Conservation (phyloP, 2,113 vertebrate species). For the Pelobates fuscus region DNA sequence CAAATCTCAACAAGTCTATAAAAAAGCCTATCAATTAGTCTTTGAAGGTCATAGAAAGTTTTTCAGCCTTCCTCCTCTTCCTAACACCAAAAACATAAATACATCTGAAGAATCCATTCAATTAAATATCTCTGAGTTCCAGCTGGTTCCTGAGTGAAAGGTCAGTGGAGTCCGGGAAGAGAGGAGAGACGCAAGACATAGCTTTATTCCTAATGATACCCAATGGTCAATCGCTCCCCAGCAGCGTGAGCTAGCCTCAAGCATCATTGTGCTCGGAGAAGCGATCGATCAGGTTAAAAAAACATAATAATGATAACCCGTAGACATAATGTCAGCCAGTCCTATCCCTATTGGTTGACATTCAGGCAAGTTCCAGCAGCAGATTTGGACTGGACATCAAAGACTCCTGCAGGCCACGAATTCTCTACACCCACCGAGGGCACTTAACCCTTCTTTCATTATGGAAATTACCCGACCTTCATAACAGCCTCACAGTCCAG, state of each 20-base stretch:
- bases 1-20: constrained; percentile 72
- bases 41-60: constrained; percentile 85
- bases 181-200: constrained; percentile 56
- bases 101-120: constrained; percentile 91
- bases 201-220: constrained; percentile 87
- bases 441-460: constrained; percentile 66
- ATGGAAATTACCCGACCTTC: constrained; percentile 67
- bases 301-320: constrained; percentile 91
- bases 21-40: constrained; percentile 84
- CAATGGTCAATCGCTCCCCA: constrained; percentile 89
- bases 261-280: constrained; percentile 80
- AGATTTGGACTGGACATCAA: constrained; percentile 68
- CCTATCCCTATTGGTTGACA: constrained; percentile 77
- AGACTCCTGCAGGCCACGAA: constrained; percentile 59
- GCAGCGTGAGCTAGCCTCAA: constrained; percentile 84
- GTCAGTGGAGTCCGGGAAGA: constrained; percentile 88
- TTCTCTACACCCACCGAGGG: constrained; percentile 59
- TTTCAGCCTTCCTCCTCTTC: constrained; percentile 37
- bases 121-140: constrained; percentile 92
- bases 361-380: constrained; percentile 69
- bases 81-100: constrained; percentile 78
- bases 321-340: constrained; percentile 85
- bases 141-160: constrained; percentile 95
- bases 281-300: constrained; percentile 81
- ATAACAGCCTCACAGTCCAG: constrained; percentile 57